A percentile compares a stretch with the other conserved stretches of the same genome.
Evolutionary conservation across 2,797 vertebrate genomes (phyloP).

Genomic region (Glyptemys insculpta): DNA sequence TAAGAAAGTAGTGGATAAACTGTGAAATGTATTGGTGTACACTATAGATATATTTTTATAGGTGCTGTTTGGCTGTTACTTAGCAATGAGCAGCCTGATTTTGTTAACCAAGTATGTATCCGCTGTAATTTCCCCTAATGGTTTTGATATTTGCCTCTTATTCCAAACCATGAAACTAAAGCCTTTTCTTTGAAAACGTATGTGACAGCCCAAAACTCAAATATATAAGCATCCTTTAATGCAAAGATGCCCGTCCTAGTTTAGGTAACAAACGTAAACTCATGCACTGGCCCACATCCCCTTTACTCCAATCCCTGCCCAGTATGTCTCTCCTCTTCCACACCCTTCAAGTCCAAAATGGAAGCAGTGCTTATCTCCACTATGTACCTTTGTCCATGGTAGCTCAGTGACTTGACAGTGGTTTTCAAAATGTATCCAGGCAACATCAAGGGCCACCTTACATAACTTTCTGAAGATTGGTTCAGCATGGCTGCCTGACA

Average conservation of each 20-base stretch:
- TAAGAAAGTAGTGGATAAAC: background rate
- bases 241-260: background rate
- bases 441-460: background rate
- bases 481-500: background rate
- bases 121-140: background rate
- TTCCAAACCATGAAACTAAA: background rate
- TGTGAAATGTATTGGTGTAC: background rate
- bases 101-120: background rate
- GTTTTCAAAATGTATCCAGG: background rate
- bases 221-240: background rate
- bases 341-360: background rate
- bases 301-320: background rate
- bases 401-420: background rate
- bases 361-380: background rate
- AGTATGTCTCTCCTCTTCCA: background rate
- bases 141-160: background rate
- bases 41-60: background rate
- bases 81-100: background rate
- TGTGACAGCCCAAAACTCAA: background rate
- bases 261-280: background rate
- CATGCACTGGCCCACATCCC: background rate
- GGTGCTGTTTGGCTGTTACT: background rate
- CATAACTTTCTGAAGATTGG: background rate
- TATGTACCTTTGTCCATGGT: background rate
- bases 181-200: background rate